These are phyloP conservation scores for Oryzias javanicus DNA, from an alignment of 2,113 vertebrate genomes.

Conservation along the genomic window DNA sequence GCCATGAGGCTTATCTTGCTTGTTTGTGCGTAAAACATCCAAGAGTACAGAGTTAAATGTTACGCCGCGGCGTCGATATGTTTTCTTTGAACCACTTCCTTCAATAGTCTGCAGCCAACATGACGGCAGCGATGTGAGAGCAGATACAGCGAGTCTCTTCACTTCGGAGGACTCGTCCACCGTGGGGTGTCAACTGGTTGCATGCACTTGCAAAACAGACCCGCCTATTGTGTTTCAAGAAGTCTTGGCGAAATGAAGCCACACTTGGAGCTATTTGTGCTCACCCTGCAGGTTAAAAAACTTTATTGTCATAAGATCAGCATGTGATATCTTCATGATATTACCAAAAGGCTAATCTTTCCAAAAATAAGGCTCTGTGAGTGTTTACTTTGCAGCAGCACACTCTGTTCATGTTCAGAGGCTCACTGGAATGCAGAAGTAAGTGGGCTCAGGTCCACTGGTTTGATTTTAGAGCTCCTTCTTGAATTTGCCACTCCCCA, in stretches of 20 bases:
- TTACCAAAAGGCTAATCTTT: slow-evolving; percentile 65
- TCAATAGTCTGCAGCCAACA: not conserved
- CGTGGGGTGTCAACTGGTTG: slow-evolving; percentile 48
- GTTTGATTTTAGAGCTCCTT: slow-evolving; percentile 30
- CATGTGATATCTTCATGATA: slow-evolving; percentile 72
- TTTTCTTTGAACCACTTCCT: slow-evolving; percentile 9
- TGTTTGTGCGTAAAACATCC: slow-evolving; percentile 3
- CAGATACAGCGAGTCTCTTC: slow-evolving; percentile 42
- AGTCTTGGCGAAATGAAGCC: slow-evolving; percentile 57
- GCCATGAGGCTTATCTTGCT: slow-evolving; percentile 22
- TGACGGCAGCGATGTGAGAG: slow-evolving; percentile 25
- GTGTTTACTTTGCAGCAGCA: slow-evolving; percentile 55
- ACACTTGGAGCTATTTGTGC: slow-evolving; percentile 51
- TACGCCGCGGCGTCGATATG: not conserved
- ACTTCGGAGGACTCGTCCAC: slow-evolving; percentile 20
- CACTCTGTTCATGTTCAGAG: slow-evolving; percentile 59
- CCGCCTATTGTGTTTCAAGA: slow-evolving; percentile 62
- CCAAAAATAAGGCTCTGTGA: slow-evolving; percentile 48
- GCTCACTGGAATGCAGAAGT: slow-evolving; percentile 54
- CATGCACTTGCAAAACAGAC: slow-evolving; percentile 54
- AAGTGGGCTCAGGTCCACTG: slow-evolving; percentile 36
- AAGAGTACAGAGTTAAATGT: slow-evolving; percentile 20
- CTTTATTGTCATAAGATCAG: slow-evolving; percentile 66
- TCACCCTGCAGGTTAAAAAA: slow-evolving; percentile 58
- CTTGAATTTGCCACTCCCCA: slow-evolving; percentile 12